Evolutionary conservation across 2,797 vertebrate species (phyloP).

Genomic region (Rhadinocentrus ornatus): DNA sequence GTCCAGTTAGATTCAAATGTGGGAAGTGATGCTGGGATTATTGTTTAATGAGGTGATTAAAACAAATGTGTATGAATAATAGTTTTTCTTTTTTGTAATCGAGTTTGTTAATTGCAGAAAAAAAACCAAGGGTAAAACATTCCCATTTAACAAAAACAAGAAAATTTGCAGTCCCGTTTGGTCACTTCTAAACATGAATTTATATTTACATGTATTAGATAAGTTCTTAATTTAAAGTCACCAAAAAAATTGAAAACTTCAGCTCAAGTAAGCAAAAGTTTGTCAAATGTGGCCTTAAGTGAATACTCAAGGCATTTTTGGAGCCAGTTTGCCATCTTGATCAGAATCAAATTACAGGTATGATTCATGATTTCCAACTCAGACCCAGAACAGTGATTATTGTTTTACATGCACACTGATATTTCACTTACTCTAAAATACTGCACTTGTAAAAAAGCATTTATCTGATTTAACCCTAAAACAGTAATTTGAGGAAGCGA

Average conservation of each 20-base stretch:
- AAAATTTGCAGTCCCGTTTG: background rate
- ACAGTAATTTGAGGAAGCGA: background rate
- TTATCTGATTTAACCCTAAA: background rate
- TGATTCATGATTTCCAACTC: background rate
- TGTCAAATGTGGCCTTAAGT: background rate
- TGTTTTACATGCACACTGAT: background rate
- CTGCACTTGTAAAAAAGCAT: background rate
- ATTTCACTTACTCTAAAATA: no score
- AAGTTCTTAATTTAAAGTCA: background rate
- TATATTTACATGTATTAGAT: conserved; percentile 1
- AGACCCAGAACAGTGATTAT: background rate
- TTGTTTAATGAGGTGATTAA: conserved; percentile 3
- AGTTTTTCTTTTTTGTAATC: background rate
- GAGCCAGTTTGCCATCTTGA: conserved; percentile 15
- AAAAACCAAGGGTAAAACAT: conserved; percentile 39
- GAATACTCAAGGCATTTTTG: conserved; percentile 5
- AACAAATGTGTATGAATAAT: background rate
- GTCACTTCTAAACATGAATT: conserved; percentile 9
- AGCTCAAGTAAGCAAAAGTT: background rate
- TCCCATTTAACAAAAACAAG: conserved; percentile 3
- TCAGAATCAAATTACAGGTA: conserved; percentile 5
- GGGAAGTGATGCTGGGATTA: conserved; percentile 15
- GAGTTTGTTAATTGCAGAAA: background rate
- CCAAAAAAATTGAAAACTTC: background rate
- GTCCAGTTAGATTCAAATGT: conserved; percentile 28